These are phyloP conservation scores for Mormoops blainvillei DNA, from an alignment of 2,113 vertebrate genomes.

Conservation along the genomic window DNA sequence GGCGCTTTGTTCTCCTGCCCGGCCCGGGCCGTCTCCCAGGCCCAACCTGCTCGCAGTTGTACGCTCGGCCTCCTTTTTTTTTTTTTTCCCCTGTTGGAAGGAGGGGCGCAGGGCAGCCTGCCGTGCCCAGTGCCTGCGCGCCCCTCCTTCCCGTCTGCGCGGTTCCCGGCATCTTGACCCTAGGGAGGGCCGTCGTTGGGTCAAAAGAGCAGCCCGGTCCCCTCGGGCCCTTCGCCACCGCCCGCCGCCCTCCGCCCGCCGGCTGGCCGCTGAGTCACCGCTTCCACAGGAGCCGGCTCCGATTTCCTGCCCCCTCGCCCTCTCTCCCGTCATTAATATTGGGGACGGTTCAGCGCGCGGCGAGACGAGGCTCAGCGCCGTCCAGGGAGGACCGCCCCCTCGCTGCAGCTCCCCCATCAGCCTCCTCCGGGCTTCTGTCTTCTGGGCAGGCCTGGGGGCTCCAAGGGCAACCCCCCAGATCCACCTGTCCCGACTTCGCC, in stretches of 20 bases:
- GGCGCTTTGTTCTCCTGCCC: conserved; percentile 78
- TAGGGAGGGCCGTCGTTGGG: neutral
- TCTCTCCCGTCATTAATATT: conserved; percentile 8
- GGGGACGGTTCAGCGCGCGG: conserved; percentile 14
- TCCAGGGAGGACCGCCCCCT: neutral
- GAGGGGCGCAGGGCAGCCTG: neutral
- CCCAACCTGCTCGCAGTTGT: conserved; percentile 75
- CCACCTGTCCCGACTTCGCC: neutral
- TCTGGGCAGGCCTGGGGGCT: neutral
- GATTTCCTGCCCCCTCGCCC: conserved; percentile 56
- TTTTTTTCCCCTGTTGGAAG: conserved; percentile 38
- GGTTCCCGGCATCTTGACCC: conserved; percentile 51
- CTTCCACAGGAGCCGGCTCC: conserved; percentile 49
- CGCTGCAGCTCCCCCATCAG: neutral
- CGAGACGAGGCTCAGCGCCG: neutral
- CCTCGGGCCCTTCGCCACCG: conserved; percentile 12
- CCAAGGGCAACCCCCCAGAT: fast-evolving
- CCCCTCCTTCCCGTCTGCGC: neutral
- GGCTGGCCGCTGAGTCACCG: conserved; percentile 57
- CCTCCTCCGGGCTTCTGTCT: neutral
- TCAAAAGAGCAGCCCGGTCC: conserved; percentile 53
- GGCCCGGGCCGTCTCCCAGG: conserved; percentile 68
- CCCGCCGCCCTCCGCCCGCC: neutral
- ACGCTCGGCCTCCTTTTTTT: conserved; percentile 22
- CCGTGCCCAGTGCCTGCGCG: neutral